Base-by-base conservation (phyloP, 2,888 invertebrate species). In the Abscondita cerata region DNA sequence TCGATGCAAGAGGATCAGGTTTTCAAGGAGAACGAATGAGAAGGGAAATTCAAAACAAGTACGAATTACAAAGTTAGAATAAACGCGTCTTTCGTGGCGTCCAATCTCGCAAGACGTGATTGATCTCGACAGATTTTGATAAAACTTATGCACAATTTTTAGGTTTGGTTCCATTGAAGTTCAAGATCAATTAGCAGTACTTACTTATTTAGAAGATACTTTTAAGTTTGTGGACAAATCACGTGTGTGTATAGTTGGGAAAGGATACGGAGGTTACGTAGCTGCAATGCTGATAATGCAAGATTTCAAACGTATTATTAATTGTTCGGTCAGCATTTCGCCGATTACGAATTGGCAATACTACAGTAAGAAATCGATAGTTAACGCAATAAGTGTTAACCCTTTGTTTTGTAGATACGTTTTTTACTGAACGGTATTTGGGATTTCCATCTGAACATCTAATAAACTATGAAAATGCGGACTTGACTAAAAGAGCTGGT, bases 371-470 rank as follows among this genome's bases (percentile, higher is more conserved):
- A 25, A 25, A 13, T 50, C 31, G 2, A 41, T 19, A 25, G 5
- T 36, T 36, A 12, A 19, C 9, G 11, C 18, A 18, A 46, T 16
- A 46, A 9, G 16, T 11, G 20, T 33, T 31, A 25, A 25, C 9
- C 15, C 47, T 58, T 60, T 64, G 36, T 56, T 58, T 79, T 80
- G 20, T 77, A 93, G 93, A 92, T 81, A 92, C 96, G 3, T 93
- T 90, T 72, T 96, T 93, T 82, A 91, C 95, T 62, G 96, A 97
- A 82, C 86, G 95, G 36, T 95, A 93, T 81, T 88, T 94, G 84
- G 94, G 95, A 0, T 83, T 84, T 55, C 85, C 86, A 36, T 84
- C 86, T 1, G 89, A 89, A 71, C 88, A 91, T 78, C 81, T 86
- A 70, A 80, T 85, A 18, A 87, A 88, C n/a, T 87, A 92, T 73